A percentile compares a stretch with the other conserved stretches of the same genome.
phyloP scores from a whole-genome alignment of 2,797 vertebrate species.

The Sebastiscus albofasciatus region DNA sequence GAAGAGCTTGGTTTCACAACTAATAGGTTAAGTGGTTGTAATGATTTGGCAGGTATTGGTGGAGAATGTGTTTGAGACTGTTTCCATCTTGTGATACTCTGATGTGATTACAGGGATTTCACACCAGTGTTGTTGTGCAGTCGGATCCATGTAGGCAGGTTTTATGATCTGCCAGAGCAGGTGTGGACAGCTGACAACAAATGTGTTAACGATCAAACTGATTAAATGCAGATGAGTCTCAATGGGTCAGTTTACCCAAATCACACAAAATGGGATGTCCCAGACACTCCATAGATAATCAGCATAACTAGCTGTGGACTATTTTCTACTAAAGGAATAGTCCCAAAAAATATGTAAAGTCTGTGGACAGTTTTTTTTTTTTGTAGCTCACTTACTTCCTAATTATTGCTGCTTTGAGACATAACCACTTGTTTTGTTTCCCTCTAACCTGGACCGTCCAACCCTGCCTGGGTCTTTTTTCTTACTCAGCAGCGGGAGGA shows the following conservation, averaged over 20 bases:
- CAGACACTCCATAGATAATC: background rate
- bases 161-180: background rate
- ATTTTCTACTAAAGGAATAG: background rate
- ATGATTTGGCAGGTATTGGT: background rate
- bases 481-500: constrained; percentile 60
- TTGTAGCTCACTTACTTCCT: background rate
- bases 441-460: constrained; percentile 52
- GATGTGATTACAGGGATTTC: background rate
- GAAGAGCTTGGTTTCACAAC: constrained; percentile 12
- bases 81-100: background rate
- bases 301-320: background rate
- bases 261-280: background rate
- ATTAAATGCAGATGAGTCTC: background rate
- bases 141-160: background rate
- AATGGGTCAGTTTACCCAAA: background rate
- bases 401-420: constrained; percentile 22
- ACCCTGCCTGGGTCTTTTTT: constrained; percentile 50
- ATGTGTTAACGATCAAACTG: background rate
- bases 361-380: background rate
- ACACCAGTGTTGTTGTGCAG: background rate
- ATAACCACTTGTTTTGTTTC: constrained; percentile 64
- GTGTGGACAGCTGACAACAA: background rate
- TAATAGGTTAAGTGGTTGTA: background rate
- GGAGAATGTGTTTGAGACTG: background rate
- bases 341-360: background rate